phyloP scores from a whole-genome alignment of 64 coral and sea anemone species.

The Montipora capricornis region DNA sequence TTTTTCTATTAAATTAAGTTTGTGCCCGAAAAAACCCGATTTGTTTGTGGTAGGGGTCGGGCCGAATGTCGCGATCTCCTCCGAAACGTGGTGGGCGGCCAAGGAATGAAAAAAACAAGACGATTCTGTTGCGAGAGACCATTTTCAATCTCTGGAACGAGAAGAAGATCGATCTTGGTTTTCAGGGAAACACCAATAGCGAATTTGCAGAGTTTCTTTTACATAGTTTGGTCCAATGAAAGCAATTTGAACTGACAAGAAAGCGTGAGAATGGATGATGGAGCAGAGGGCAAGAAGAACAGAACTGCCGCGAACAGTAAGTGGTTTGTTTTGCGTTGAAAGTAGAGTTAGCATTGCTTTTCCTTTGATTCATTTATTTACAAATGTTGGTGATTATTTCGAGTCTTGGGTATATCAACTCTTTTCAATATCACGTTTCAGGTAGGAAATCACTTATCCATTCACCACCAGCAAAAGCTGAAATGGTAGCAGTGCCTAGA shows the following conservation, averaged over 20 bases:
- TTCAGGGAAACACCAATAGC: constrained; percentile 8
- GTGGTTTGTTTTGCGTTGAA: neutral
- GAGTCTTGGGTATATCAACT: neutral
- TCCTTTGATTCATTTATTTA: neutral
- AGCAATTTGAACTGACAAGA: neutral
- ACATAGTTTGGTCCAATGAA: neutral
- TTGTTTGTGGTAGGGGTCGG: neutral
- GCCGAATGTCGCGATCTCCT: neutral
- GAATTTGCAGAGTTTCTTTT: constrained; percentile 55
- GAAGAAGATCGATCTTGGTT: constrained; percentile 16
- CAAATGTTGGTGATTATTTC: neutral
- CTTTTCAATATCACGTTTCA: neutral
- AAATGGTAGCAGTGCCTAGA: too few species aligned
- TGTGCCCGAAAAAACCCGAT: neutral
- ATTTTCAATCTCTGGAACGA: constrained; percentile 31
- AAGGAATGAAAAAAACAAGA: neutral
- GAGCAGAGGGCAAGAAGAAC: neutral
- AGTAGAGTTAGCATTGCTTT: neutral
- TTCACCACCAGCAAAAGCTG: too few species aligned
- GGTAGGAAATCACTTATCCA: neutral
- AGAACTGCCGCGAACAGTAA: neutral
- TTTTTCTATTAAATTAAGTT: neutral
- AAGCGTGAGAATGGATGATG: neutral
- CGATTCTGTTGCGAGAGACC: neutral
- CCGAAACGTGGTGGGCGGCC: neutral